Base-by-base conservation (phyloP, 53 echinoderm and acorn worm species). In the Zoroaster sp. region DNA sequence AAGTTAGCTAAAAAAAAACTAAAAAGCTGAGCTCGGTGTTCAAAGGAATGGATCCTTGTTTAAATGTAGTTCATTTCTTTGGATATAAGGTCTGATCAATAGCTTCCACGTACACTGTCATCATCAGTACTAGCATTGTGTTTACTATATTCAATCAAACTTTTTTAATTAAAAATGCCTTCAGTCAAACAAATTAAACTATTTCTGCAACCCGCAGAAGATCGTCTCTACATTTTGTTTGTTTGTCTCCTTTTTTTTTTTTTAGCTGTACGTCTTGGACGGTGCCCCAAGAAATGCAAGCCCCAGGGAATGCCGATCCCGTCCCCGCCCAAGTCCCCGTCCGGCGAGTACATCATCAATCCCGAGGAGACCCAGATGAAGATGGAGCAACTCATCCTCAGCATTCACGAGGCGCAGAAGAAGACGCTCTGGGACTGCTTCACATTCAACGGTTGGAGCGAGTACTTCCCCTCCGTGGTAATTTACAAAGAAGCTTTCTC, bases 231-330 rank as follows among this genome's bases (percentile, higher is more conserved):
- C n/a, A n/a, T 59, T 59, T 28, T 15, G 10, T 72, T 33, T 4
- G 37, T 40, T 40, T 18, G 39, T 39, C 37, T 37, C 72, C 51
- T 77, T 37, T 23, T 35, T 25, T 7, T 9, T 44, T 55, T 54
- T 37, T 15, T 80, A 99, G 99, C 99, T 54, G 99, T 99, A 18
- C 86, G 99, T 39, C 91, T 99, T n/a, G 99, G 99, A 33, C 89
- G 99, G 59, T 99, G 99, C 87, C 99, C 99, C 33, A 99, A 99
- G 93, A 99, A 99, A 74, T 96, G 96, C 93, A 99, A 99, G 55
- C 99, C 99, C 52, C 92, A 96, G 87, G 99, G 99, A 35, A 91
- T 91, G 36, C 90, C 89, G 14, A 85, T 94, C 74, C 94, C 91
- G 11, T 89, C 94, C 35, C 94, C 94, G 2, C 93, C 95, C 73